Conservation (phyloP, 2,888 invertebrate species). For the Nowickia ferox region DNA sequence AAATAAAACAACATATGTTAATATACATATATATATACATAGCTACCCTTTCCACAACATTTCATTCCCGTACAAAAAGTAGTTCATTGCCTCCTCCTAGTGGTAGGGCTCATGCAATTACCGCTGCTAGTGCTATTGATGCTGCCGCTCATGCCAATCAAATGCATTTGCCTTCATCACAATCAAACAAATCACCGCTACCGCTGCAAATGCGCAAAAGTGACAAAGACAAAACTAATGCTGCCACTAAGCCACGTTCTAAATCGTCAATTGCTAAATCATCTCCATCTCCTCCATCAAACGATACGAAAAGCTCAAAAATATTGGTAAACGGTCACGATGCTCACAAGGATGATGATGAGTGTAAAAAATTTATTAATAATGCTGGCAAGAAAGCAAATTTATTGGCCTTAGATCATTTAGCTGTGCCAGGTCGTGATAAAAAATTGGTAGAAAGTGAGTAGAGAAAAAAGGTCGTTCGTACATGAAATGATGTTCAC, state of each 20-base stretch:
- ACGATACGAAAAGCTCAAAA: slow-evolving; percentile 63
- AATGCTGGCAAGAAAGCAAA: slow-evolving; percentile 65
- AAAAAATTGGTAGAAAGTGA: slow-evolving; percentile 83
- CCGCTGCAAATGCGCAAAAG: slow-evolving; percentile 80
- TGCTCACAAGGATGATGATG: slow-evolving; percentile 73
- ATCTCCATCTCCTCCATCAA: slow-evolving; percentile 54
- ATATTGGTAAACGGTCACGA: slow-evolving; percentile 64
- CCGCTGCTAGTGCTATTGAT: slow-evolving; percentile 74
- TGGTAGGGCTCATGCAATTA: slow-evolving; percentile 80
- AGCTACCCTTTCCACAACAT: slow-evolving; percentile 90
- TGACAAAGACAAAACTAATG: slow-evolving; percentile 81
- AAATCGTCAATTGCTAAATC: slow-evolving; percentile 67
- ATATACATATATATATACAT: slow-evolving; percentile 84
- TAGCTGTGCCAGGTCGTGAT: slow-evolving; percentile 82
- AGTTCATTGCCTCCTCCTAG: slow-evolving; percentile 85
- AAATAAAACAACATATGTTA: slow-evolving; percentile 53
- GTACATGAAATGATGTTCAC: slow-evolving; percentile 67
- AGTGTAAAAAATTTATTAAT: slow-evolving; percentile 63
- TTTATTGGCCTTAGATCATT: slow-evolving; percentile 77
- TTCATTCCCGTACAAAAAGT: slow-evolving; percentile 88
- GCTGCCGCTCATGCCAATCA: slow-evolving; percentile 78
- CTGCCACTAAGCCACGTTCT: slow-evolving; percentile 73
- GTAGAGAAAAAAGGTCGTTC: slow-evolving; percentile 78
- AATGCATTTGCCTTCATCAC: slow-evolving; percentile 75
- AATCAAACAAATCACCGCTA: slow-evolving; percentile 78